Percentiles rank a stretch among this genome's conserved stretches.
These are phyloP conservation scores for Rhizomys pruinosus DNA, from an alignment of 2,113 vertebrate species.

Conservation along the genomic window DNA sequence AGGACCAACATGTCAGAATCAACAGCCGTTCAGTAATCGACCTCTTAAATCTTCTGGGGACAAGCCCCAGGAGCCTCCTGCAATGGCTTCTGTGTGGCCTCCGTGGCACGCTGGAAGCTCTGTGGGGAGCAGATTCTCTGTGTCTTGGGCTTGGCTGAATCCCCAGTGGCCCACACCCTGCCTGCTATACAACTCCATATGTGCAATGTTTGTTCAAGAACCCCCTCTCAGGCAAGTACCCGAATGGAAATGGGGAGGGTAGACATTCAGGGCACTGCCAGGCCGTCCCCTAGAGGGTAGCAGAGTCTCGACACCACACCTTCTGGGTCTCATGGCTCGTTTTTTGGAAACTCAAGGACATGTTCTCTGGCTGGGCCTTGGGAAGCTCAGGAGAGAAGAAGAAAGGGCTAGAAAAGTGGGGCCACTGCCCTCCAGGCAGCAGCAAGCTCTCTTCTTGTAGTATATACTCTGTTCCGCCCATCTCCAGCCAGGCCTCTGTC, in stretches of 20 bases:
- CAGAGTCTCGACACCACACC: constrained; percentile 56
- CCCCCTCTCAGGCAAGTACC: not conserved
- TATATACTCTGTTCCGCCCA: not conserved
- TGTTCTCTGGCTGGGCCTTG: not conserved
- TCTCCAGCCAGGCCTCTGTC: not conserved
- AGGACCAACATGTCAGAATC: not conserved
- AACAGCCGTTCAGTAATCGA: not conserved
- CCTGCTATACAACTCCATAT: not conserved
- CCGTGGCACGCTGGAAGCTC: not conserved
- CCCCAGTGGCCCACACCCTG: accelerated
- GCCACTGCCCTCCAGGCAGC: not conserved
- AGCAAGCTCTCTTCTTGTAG: not conserved
- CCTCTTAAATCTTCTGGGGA: not conserved
- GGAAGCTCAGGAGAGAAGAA: not conserved
- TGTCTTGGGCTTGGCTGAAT: not conserved
- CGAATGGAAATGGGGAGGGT: not conserved
- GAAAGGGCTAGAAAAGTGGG: not conserved
- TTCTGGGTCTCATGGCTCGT: constrained; percentile 2
- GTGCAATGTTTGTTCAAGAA: not conserved
- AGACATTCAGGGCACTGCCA: constrained; percentile 40
- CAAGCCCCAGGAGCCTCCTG: not conserved
- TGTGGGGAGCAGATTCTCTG: not conserved
- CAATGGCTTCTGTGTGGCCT: not conserved
- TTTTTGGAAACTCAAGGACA: constrained; percentile 45
- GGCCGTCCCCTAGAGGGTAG: constrained; percentile 72